Conservation (phyloP, 2,113 vertebrate genomes). For the Elaphurus davidianus region DNA sequence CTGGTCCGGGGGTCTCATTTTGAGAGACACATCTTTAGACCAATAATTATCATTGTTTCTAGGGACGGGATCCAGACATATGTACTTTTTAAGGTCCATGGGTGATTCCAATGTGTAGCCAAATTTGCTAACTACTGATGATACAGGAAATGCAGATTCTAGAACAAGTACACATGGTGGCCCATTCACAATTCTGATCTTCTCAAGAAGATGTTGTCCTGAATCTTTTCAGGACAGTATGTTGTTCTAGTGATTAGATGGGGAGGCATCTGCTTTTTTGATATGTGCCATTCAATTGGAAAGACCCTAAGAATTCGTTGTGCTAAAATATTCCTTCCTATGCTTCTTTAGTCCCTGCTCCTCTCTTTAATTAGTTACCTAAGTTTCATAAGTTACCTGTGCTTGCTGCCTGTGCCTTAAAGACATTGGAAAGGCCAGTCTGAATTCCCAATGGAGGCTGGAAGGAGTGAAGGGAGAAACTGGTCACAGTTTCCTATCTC, state of each 20-base stretch:
- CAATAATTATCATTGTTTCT: not conserved
- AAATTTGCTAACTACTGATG: not conserved
- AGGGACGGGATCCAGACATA: not conserved
- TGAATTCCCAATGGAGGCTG: not conserved
- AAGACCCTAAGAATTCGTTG: not conserved
- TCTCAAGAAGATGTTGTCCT: not conserved
- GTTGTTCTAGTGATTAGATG: not conserved
- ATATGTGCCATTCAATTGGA: not conserved
- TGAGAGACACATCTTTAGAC: not conserved
- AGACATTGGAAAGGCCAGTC: not conserved
- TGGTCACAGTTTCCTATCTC: rapidly evolving
- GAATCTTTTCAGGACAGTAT: not conserved
- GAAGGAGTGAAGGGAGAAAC: not conserved
- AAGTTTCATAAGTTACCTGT: not conserved
- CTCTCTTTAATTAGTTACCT: too few relatives aligned
- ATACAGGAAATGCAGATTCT: not conserved
- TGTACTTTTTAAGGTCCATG: not conserved
- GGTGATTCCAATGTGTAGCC: not conserved
- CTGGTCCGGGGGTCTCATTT: not conserved
- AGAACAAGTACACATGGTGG: not conserved
- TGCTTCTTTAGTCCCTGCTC: not conserved
- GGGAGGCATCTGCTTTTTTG: not conserved
- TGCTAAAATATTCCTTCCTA: not conserved
- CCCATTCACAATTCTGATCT: not conserved
- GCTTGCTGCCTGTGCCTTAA: not conserved